phyloP scores from a whole-genome alignment of 1,140 invertebrate species.

The Ganaspis sp. region DNA sequence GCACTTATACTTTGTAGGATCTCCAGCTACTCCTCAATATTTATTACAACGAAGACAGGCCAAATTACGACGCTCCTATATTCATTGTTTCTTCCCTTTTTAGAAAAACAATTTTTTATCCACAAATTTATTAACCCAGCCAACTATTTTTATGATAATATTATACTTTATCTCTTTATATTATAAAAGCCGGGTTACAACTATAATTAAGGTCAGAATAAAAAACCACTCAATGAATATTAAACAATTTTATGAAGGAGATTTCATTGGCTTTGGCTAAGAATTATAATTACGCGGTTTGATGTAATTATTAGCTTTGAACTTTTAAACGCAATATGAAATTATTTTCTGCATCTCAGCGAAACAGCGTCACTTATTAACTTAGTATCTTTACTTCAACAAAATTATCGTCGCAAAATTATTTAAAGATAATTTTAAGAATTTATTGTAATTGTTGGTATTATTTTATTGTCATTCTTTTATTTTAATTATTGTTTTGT shows the following conservation, averaged over 20 bases:
- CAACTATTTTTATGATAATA: neutral
- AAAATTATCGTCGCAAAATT: too few species aligned
- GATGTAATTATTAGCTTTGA: neutral
- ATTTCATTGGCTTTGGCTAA: neutral
- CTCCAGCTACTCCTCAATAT: conserved; percentile 36
- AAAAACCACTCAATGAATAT: neutral
- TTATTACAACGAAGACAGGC: conserved; percentile 16
- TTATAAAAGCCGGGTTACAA: neutral
- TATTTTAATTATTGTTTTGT: too few species aligned
- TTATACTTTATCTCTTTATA: neutral
- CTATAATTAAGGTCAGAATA: neutral
- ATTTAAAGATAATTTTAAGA: too few species aligned
- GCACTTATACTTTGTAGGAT: conserved; percentile 54
- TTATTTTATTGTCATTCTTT: too few species aligned
- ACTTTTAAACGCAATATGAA: neutral
- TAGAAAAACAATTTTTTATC: neutral
- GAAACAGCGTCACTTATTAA: too few species aligned
- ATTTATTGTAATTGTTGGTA: too few species aligned
- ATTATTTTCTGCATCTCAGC: too few species aligned
- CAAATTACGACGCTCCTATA: neutral
- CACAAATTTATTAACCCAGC: neutral
- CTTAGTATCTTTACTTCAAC: too few species aligned
- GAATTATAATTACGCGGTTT: conserved; percentile 6
- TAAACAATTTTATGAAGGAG: neutral
- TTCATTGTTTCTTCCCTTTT: neutral